Percentiles rank a stretch among this genome's conserved stretches.
phyloP scores from a whole-genome alignment of 2,797 vertebrate species.

The Anniella stebbinsi region DNA sequence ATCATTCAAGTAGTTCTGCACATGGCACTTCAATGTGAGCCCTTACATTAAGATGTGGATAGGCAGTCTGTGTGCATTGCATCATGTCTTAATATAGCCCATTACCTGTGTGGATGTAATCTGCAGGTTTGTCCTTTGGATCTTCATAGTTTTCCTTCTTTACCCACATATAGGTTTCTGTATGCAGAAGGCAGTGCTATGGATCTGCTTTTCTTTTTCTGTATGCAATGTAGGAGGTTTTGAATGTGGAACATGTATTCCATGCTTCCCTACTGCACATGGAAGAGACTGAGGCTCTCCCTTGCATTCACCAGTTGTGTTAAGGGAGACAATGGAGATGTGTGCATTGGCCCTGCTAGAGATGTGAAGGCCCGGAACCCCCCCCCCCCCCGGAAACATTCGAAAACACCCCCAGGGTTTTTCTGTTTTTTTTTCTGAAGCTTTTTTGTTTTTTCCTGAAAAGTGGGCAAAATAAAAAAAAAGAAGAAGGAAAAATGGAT shows the following conservation, averaged over 20 bases:
- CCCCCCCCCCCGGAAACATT: too few species aligned
- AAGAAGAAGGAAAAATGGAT: too few species aligned
- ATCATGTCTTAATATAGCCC: neutral
- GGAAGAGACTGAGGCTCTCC: too few species aligned
- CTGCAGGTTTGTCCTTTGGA: neutral
- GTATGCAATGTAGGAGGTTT: neutral
- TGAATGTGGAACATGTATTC: neutral
- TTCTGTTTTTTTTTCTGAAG: too few species aligned
- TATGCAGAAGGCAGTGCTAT: neutral
- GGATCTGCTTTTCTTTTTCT: neutral
- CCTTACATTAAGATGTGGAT: neutral
- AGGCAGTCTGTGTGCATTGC: neutral
- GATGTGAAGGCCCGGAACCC: too few species aligned
- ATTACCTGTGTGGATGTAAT: neutral
- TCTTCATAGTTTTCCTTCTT: neutral
- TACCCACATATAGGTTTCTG: neutral
- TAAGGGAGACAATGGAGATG: neutral
- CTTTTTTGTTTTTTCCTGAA: too few species aligned
- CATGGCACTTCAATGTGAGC: neutral
- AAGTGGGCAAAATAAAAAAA: too few species aligned
- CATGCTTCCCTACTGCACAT: neutral
- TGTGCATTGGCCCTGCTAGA: neutral
- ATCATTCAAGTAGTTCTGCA: neutral
- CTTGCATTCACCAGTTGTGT: neutral
- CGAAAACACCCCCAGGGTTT: too few species aligned